Base-by-base conservation (phyloP, 2,888 invertebrate species). In the Pyrgus malvae region DNA sequence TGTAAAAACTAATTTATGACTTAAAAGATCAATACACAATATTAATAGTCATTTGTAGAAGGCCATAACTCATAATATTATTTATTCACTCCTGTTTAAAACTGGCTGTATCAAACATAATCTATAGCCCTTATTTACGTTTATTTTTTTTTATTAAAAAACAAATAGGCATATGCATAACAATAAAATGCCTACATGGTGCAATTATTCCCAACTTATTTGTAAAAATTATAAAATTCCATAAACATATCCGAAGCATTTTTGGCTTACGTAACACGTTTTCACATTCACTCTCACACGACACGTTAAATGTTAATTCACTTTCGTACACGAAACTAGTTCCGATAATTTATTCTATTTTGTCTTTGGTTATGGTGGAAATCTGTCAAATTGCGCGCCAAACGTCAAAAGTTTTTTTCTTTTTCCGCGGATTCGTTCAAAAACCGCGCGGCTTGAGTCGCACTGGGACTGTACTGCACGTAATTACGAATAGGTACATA, bases 261-360 rank as follows among this genome's bases (percentile, higher is more conserved):
- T 76, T 72, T 65, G 62, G 62, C 62, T 89, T 88, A 82, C 78
- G 83, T 76, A 89, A 88, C 73, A 64, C 57, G 70, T 70, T 83
- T 83, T 82, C 83, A 87, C 86, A 79, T 83, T 83, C 86, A 88
- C 89, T 85, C 81, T 80, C 82, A 75, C 82, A 78, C 80, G 73
- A 67, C 69, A 77, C 73, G 70, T 56, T 64, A 78, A 75, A 79
- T 78, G 72, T 78, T 74, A 81, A 84, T 86, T 87, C 87, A 88
- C 89, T 86, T 87, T 87, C 83, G 64, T 80, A 68, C 76, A 80
- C 76, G 62, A 80, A 82, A 84, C 85, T 62, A 62, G 81, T 81
- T 82, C 62, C 62, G 63, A 69, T 70, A 68, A 70, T 67, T 64
- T 65, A 68, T 64, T 61, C 65, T 68, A 67, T 69, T 44, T 45